Base-by-base conservation (phyloP, 1,140 invertebrate species). In the Drosophila subobscura region DNA sequence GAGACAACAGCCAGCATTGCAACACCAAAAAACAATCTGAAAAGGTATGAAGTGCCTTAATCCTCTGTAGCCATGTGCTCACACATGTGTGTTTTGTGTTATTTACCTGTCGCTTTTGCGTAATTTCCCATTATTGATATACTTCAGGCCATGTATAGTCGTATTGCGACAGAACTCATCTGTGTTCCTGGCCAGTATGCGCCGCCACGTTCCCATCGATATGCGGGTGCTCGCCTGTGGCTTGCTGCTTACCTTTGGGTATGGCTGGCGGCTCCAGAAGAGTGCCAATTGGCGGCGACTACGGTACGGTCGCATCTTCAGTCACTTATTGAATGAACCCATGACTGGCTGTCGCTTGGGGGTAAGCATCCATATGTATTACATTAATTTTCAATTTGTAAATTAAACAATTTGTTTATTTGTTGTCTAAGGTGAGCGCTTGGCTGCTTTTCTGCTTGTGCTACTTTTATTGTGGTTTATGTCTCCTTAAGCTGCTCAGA, bases 101-200 rank as follows among this genome's bases (percentile, higher is more conserved):
- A 33, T 52, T 61, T 49, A 90, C 81, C 86, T 76, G 56, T 90
- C 89, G 10, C 25, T 44, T 1, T 46, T 47, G 4, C 73, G 74
- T 14, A 91, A 57, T 27, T 71, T 63, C 6, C 60, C 42, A 52
- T 81, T 84, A 41, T 72, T 79, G 8, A 91, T 75, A 40, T 91
- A 91, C 60, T 91, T 91, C 0, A 89, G 53, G 5, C 89, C 89
- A 56, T 90, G 89, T 61, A 90, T 70, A 6, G 75, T 89, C 5
- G 89, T 89, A 56, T 84, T 84, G 41, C 78, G 79, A 51, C 89
- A 91, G 44, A 91, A 90, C 42, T 89, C 89, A 57, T 90, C 81
- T 10, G 76, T 90, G 25, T 86, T 86, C 41, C 58, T 50, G n/a
- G 83, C 58, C 16, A 86, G 23, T 27, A 88, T 70, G 5, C 49